Evolutionary conservation across 2,888 invertebrate genomes (phyloP).

Genomic region (Orthosia cruda): DNA sequence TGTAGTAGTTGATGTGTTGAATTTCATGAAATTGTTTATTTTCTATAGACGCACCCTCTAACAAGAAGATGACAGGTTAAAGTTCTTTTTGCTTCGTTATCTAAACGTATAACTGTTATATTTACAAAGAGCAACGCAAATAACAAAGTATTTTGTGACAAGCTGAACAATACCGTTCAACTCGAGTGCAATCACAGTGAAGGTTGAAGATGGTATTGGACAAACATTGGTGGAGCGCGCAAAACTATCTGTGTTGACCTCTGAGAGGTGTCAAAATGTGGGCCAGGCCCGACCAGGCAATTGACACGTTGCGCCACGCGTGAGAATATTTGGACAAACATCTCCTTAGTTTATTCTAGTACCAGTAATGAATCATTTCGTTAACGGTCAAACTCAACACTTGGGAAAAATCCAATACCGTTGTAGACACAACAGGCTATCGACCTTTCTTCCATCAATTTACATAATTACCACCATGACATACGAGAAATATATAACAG

Average conservation of each 20-base stretch:
- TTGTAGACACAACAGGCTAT: slow-evolving; percentile 78
- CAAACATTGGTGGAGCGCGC: slow-evolving; percentile 84
- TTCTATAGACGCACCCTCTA: neutral
- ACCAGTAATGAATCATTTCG: slow-evolving; percentile 90
- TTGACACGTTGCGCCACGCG: slow-evolving; percentile 87
- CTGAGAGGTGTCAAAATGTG: slow-evolving; percentile 88
- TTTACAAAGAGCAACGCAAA: slow-evolving; percentile 62
- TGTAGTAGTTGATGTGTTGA: neutral
- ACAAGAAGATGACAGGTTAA: slow-evolving; percentile 19
- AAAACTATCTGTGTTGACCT: slow-evolving; percentile 87
- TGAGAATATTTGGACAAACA: slow-evolving; percentile 91
- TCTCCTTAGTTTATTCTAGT: slow-evolving; percentile 88
- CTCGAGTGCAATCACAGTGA: slow-evolving; percentile 77
- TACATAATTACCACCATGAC: slow-evolving; percentile 81
- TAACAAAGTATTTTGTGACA: slow-evolving; percentile 68
- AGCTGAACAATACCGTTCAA: slow-evolving; percentile 70
- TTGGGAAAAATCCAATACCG: slow-evolving; percentile 83
- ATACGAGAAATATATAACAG: slow-evolving; percentile 73
- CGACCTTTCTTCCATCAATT: slow-evolving; percentile 81
- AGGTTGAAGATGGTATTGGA: slow-evolving; percentile 78
- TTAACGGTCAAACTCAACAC: slow-evolving; percentile 87
- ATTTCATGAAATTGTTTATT: slow-evolving; percentile 17
- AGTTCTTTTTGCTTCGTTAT: slow-evolving; percentile 16
- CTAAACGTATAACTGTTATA: slow-evolving; percentile 40
- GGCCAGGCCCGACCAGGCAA: slow-evolving; percentile 83